Evolutionary conservation across 2,888 invertebrate genomes (phyloP).

Genomic region (Pandemis corylana): DNA sequence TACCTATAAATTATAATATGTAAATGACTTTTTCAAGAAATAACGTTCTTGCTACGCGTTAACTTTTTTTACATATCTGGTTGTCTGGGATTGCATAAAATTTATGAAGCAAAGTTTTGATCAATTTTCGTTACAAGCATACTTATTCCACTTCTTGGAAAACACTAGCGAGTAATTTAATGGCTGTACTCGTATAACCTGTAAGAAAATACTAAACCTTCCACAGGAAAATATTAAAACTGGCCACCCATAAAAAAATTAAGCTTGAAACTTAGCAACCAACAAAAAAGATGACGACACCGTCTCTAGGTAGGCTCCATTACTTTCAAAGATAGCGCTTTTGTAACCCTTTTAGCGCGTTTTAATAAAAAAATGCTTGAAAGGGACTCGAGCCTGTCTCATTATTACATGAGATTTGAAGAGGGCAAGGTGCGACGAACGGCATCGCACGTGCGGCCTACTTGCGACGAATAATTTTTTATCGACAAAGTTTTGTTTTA

Average conservation of each 20-base stretch:
- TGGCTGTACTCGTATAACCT: neutral
- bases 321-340: slow-evolving; percentile 71
- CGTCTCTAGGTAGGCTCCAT: slow-evolving; percentile 63
- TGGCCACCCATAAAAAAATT: slow-evolving; percentile 34
- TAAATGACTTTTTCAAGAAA: neutral
- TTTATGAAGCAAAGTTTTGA: neutral
- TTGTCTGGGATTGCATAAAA: neutral
- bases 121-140: neutral
- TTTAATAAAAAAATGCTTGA: slow-evolving; percentile 75
- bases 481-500: slow-evolving; percentile 3
- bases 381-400: slow-evolving; percentile 69
- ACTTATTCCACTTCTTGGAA: neutral
- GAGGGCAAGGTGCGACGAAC: slow-evolving; percentile 58
- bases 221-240: slow-evolving; percentile 2
- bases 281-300: slow-evolving; percentile 50
- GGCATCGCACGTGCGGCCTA: slow-evolving; percentile 60
- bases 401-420: slow-evolving; percentile 74
- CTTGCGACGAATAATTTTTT: slow-evolving; percentile 52
- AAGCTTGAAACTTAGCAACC: slow-evolving; percentile 30
- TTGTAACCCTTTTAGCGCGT: slow-evolving; percentile 72
- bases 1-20: too few relatives aligned
- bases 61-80: neutral
- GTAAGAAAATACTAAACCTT: neutral
- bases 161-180: neutral
- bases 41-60: neutral